Evolutionary conservation across 2,113 vertebrate genomes (phyloP).

Genomic region (Callipepla californica): DNA sequence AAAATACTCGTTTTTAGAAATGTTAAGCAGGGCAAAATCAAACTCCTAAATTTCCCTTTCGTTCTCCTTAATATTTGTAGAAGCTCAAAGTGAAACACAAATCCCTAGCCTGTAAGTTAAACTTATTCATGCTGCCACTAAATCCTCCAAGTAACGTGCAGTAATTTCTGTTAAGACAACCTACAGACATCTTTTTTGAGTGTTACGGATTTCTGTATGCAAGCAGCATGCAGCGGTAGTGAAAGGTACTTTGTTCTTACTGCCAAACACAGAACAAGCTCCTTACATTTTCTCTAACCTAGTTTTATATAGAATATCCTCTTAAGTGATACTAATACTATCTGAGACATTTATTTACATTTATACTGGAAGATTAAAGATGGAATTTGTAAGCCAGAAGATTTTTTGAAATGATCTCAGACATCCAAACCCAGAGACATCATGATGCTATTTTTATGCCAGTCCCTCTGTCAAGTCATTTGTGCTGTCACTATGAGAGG

Average conservation of each 20-base stretch:
- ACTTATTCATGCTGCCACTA: not conserved
- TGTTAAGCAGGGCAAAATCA: not conserved
- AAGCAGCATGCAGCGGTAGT: not conserved
- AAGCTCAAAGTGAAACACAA: not conserved
- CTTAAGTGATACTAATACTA: slow-evolving; percentile 7
- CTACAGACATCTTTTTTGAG: not conserved
- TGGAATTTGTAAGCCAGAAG: not conserved
- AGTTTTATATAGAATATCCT: not conserved
- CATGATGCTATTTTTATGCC: not conserved
- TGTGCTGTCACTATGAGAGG: not conserved
- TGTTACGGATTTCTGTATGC: not conserved
- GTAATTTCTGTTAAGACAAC: slow-evolving; percentile 6
- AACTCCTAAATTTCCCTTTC: not conserved
- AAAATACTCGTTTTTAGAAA: not conserved
- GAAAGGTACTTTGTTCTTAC: slow-evolving; percentile 19
- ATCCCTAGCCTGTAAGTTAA: not conserved
- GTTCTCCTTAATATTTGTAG: not conserved
- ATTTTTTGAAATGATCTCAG: not conserved
- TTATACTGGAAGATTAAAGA: slow-evolving; percentile 17
- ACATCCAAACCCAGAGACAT: not conserved
- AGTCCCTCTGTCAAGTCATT: slow-evolving; percentile 11
- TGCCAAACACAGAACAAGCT: not conserved
- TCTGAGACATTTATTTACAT: slow-evolving; percentile 24
- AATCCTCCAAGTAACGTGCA: not conserved
- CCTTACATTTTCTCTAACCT: slow-evolving; percentile 9